Percentiles rank a stretch among this genome's conserved stretches.
These are phyloP conservation scores for Protophormia terraenovae DNA, from an alignment of 2,888 invertebrate genomes.

Conservation along the genomic window DNA sequence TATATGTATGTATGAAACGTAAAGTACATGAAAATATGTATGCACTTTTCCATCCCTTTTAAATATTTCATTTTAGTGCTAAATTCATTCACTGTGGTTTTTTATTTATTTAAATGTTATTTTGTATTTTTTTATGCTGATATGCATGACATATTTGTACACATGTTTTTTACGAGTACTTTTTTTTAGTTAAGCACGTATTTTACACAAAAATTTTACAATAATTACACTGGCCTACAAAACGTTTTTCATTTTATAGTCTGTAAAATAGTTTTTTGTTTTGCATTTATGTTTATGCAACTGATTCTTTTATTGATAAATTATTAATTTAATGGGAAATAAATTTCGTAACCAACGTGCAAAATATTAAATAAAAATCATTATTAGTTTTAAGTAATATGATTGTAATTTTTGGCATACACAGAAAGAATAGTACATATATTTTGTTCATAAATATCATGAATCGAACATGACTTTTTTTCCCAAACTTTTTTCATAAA, in stretches of 20 bases:
- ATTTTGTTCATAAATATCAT: too few relatives aligned
- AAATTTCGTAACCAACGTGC: background rate
- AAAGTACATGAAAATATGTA: background rate
- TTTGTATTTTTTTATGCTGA: background rate
- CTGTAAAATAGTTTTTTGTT: too few relatives aligned
- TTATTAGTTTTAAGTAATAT: too few relatives aligned
- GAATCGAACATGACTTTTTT: too few relatives aligned
- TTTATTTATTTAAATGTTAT: background rate
- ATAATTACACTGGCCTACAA: slow-evolving; percentile 13
- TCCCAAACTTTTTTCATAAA: too few relatives aligned
- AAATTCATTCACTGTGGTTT: slow-evolving; percentile 9
- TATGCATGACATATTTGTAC: slow-evolving; percentile 8
- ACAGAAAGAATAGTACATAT: too few relatives aligned
- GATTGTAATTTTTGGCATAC: too few relatives aligned
- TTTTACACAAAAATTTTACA: background rate
- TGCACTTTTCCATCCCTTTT: background rate
- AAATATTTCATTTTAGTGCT: background rate
- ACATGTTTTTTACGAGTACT: background rate
- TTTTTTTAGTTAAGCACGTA: background rate
- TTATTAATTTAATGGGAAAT: background rate
- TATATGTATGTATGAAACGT: too few relatives aligned
- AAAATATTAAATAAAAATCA: too few relatives aligned
- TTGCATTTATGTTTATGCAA: background rate
- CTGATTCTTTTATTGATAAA: background rate
- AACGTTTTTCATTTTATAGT: background rate